Conservation (phyloP, 1,140 invertebrate genomes). For the Meloidogyne chitwoodi region DNA sequence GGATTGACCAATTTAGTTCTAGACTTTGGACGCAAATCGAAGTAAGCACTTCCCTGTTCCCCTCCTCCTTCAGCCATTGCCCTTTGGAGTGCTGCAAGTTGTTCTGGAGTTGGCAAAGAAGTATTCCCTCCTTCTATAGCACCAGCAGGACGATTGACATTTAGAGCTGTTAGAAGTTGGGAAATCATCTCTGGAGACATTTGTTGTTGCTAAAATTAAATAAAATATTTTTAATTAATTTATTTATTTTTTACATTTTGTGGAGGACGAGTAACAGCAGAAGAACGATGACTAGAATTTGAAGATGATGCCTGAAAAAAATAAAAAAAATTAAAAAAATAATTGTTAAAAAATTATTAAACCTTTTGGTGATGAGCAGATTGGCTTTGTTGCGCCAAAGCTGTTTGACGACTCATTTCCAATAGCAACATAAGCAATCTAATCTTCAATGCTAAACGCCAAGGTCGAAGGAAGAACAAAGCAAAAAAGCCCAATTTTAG, state of each 20-base stretch:
- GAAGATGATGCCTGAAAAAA: not conserved
- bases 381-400: not conserved
- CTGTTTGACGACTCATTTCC: not conserved
- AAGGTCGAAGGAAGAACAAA: not conserved
- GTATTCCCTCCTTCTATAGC: not conserved
- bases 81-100: not conserved
- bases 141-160: not conserved
- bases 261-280: not conserved
- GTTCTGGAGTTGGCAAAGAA: not conserved
- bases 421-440: not conserved
- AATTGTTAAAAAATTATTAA: not conserved
- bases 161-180: not conserved
- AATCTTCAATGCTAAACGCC: not conserved
- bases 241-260: not conserved
- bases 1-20: not conserved
- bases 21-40: not conserved
- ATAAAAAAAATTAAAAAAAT: not conserved
- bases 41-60: not conserved
- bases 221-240: not conserved
- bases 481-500: not conserved
- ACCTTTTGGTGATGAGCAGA: not conserved
- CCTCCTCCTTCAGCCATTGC: not conserved
- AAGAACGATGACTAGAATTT: not conserved
- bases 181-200: not conserved
- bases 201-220: not conserved